These are phyloP conservation scores for Drosophila nebulosa DNA, from an alignment of 1,140 invertebrate genomes.

Conservation along the genomic window DNA sequence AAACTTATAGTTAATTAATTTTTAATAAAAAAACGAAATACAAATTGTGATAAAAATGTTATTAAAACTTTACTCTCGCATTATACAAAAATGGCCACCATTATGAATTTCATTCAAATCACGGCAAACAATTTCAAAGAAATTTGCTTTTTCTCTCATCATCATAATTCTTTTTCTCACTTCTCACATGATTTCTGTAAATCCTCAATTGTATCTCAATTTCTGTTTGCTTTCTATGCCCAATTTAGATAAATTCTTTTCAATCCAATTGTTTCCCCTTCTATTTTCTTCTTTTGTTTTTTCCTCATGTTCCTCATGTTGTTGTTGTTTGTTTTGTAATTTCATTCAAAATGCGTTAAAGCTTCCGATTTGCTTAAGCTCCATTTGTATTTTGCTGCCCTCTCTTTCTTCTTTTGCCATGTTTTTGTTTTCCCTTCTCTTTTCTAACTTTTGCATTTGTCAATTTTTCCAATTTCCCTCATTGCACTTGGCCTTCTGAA, in stretches of 20 bases:
- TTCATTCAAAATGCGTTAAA: constrained; percentile 13
- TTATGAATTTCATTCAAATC: constrained; percentile 81
- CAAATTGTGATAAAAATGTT: constrained; percentile 67
- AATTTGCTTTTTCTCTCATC: constrained; percentile 41
- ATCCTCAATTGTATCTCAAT: neutral
- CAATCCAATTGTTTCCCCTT: neutral
- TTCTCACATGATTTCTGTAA: constrained; percentile 8
- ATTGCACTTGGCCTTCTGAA: constrained; percentile 37
- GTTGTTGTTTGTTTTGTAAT: neutral
- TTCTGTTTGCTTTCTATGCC: too few relatives aligned
- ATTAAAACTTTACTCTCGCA: constrained; percentile 28
- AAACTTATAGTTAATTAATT: constrained; percentile 59
- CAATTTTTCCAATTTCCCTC: constrained; percentile 2
- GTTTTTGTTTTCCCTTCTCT: neutral
- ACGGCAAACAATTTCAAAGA: constrained; percentile 79
- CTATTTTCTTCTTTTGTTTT: too few relatives aligned
- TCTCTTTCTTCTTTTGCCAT: constrained; percentile 5
- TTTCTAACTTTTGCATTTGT: too few relatives aligned
- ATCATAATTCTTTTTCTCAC: too few relatives aligned
- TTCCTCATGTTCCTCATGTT: neutral
- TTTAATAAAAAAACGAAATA: constrained; percentile 72
- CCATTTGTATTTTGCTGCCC: constrained; percentile 20
- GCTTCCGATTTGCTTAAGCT: constrained; percentile 50
- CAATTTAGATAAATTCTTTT: constrained; percentile 25
- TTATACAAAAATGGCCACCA: constrained; percentile 79